Conservation (phyloP, 2,113 vertebrate species). For the Tichodroma muraria region DNA sequence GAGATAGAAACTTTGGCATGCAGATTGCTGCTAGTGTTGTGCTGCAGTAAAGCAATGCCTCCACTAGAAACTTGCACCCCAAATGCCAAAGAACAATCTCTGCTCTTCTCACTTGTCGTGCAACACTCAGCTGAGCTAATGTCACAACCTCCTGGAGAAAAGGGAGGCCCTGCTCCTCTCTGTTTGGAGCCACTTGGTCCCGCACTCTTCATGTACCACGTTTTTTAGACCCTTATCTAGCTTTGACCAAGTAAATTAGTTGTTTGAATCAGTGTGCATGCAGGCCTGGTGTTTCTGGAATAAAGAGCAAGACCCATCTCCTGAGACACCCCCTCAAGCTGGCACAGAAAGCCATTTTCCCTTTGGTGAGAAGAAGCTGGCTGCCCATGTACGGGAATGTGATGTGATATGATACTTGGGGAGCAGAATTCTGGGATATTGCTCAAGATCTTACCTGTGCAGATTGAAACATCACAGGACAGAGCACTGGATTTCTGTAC, state of each 20-base stretch:
- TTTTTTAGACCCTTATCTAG: background rate
- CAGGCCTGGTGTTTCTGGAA: background rate
- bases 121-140: background rate
- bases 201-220: background rate
- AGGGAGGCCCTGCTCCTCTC: background rate
- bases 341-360: background rate
- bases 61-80: background rate
- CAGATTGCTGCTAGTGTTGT: background rate
- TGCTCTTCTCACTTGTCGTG: background rate
- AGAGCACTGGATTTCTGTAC: background rate
- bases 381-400: rapidly evolving
- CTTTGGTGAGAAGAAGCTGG: too few species aligned
- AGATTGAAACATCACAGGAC: background rate
- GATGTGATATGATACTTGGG: background rate
- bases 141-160: background rate
- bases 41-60: background rate
- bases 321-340: background rate
- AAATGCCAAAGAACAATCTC: background rate
- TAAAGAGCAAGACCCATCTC: background rate
- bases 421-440: background rate
- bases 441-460: background rate
- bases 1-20: background rate
- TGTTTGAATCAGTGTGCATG: background rate
- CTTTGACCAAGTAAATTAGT: background rate
- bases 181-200: background rate